Conservation (phyloP, 2,888 invertebrate genomes). For the Scaptomyza tumidula region DNA sequence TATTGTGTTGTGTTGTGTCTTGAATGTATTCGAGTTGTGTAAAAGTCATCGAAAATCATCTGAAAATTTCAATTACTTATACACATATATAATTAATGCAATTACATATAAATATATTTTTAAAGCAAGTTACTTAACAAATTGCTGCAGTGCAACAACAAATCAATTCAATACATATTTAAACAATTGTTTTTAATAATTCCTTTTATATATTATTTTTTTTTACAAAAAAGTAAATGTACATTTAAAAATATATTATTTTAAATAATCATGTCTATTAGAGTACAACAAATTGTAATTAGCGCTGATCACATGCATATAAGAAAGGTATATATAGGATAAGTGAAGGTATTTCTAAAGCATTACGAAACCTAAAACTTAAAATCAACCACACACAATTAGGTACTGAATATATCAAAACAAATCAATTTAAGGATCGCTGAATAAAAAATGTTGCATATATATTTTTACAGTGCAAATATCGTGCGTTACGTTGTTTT, state of each 20-base stretch:
- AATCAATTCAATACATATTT: slow-evolving; percentile 23
- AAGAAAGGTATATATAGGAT: slow-evolving; percentile 36
- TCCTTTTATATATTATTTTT: slow-evolving; percentile 3
- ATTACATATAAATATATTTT: slow-evolving; percentile 15
- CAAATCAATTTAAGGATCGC: slow-evolving; percentile 45
- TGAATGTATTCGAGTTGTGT: slow-evolving; percentile 21
- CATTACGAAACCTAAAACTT: slow-evolving; percentile 20
- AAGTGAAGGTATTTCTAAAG: slow-evolving; percentile 41
- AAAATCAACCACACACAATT: slow-evolving; percentile 24
- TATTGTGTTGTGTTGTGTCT: slow-evolving; percentile 35
- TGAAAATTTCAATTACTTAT: slow-evolving; percentile 14
- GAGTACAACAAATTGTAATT: slow-evolving; percentile 52
- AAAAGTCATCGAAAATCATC: slow-evolving; percentile 20
- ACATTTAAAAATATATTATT: slow-evolving; percentile 17
- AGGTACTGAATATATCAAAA: slow-evolving; percentile 41
- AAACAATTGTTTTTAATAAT: slow-evolving; percentile 25
- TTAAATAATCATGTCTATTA: slow-evolving; percentile 16
- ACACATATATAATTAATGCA: slow-evolving; percentile 12
- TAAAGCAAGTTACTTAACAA: slow-evolving; percentile 60
- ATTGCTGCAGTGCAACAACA: slow-evolving; percentile 25
- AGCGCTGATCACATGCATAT: slow-evolving; percentile 32
- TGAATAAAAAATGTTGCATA: slow-evolving; percentile 64
- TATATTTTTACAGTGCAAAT: slow-evolving; percentile 71
- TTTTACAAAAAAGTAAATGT: slow-evolving; percentile 25
- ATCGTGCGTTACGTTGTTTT: slow-evolving; percentile 4